Conservation (phyloP, 1,140 invertebrate species). For the Bombus superbus region DNA sequence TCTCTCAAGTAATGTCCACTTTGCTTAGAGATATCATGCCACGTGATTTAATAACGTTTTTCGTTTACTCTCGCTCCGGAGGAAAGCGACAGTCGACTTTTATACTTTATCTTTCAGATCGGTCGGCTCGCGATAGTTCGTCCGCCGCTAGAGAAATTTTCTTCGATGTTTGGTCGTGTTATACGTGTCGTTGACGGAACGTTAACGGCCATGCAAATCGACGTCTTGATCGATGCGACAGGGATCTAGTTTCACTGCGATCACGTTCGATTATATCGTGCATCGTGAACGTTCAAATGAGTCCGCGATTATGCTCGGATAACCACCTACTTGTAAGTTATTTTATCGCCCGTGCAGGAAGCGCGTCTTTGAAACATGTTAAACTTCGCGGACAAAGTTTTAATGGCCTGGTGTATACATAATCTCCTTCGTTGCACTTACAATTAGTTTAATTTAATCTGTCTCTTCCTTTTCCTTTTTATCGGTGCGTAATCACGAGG, state of each 20-base stretch:
- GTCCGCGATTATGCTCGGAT: constrained; percentile 27
- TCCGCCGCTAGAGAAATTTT: background rate
- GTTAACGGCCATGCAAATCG: constrained; percentile 52
- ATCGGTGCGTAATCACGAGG: background rate
- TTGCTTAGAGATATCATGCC: background rate
- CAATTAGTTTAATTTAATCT: too few species aligned
- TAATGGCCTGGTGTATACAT: background rate
- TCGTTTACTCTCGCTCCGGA: background rate
- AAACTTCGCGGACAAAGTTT: background rate
- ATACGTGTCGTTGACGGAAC: background rate
- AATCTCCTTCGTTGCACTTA: background rate
- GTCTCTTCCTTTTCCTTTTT: background rate
- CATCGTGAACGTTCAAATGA: constrained; percentile 4
- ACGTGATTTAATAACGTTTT: constrained; percentile 5
- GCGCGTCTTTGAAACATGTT: background rate
- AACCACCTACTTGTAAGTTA: constrained; percentile 2
- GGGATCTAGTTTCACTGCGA: constrained; percentile 46
- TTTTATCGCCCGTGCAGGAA: constrained; percentile 34
- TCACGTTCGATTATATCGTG: constrained; percentile 29
- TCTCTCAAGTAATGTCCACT: background rate
- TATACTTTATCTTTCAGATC: background rate
- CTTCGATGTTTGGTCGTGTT: background rate
- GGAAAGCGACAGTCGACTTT: background rate
- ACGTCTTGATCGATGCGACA: constrained; percentile 51
- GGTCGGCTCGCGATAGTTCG: background rate